Conservation (phyloP, 2,888 invertebrate genomes). For the Hemicrepidius hirtus region DNA sequence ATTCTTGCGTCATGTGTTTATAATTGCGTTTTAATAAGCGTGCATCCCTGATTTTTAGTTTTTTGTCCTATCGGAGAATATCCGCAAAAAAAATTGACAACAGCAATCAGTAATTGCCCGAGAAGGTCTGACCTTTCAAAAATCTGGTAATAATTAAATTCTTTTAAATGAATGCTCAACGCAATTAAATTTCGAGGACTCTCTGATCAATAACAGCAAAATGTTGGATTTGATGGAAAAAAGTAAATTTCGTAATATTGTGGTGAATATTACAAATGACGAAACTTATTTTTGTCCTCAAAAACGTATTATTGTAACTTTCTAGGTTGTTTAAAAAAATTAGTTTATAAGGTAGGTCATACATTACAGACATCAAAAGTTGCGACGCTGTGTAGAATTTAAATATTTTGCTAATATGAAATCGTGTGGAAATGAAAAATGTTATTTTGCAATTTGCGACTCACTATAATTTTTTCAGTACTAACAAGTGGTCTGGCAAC, state of each 20-base stretch:
- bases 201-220: background rate
- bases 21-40: conserved; percentile 17
- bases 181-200: background rate
- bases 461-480: background rate
- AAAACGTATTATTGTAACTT: conserved; percentile 23
- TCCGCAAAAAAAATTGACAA: background rate
- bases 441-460: background rate
- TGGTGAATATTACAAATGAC: background rate
- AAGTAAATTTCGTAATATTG: background rate
- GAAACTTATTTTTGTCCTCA: conserved; percentile 19
- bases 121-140: background rate
- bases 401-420: background rate
- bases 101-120: background rate
- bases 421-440: background rate
- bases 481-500: background rate
- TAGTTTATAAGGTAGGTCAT: conserved; percentile 10
- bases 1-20: conserved; percentile 1
- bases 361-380: background rate
- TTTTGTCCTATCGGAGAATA: background rate
- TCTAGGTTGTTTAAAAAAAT: conserved; percentile 24
- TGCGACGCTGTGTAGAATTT: conserved; percentile 1
- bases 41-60: conserved; percentile 1
- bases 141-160: background rate
- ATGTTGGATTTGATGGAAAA: background rate
- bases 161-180: background rate